These are phyloP conservation scores for Xestia ashworthii DNA, from an alignment of 2,888 invertebrate species.

Conservation along the genomic window DNA sequence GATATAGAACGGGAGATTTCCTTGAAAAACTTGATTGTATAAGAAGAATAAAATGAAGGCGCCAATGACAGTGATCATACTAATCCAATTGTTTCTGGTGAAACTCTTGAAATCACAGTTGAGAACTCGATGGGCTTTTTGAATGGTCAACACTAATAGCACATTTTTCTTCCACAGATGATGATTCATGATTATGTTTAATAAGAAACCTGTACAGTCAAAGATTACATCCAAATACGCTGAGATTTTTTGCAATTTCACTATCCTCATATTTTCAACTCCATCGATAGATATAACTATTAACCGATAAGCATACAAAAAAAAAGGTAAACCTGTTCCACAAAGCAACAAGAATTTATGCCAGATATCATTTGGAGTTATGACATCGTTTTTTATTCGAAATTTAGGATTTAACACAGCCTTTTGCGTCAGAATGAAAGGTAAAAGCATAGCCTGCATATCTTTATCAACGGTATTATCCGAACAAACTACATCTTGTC, in stretches of 20 bases:
- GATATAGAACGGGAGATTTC: background rate
- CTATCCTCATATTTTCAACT: background rate
- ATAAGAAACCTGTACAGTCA: background rate
- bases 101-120: conserved; percentile 7
- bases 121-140: conserved; percentile 12
- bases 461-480: conserved; percentile 15
- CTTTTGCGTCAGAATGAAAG: background rate
- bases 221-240: conserved; percentile 1
- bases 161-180: conserved; percentile 1
- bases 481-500: too few species aligned
- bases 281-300: background rate
- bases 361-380: conserved; percentile 8
- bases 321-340: background rate
- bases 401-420: conserved; percentile 6
- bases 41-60: background rate
- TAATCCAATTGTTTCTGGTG: conserved; percentile 23
- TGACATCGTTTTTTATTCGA: conserved; percentile 4
- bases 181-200: background rate
- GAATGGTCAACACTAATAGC: conserved; percentile 4
- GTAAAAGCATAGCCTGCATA: conserved; percentile 12
- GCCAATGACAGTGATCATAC: background rate
- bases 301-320: background rate
- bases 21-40: background rate
- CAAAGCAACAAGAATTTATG: conserved; percentile 11
- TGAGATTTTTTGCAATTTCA: background rate